Base-by-base conservation (phyloP, 2,888 invertebrate genomes). In the Sipunculus nudus region DNA sequence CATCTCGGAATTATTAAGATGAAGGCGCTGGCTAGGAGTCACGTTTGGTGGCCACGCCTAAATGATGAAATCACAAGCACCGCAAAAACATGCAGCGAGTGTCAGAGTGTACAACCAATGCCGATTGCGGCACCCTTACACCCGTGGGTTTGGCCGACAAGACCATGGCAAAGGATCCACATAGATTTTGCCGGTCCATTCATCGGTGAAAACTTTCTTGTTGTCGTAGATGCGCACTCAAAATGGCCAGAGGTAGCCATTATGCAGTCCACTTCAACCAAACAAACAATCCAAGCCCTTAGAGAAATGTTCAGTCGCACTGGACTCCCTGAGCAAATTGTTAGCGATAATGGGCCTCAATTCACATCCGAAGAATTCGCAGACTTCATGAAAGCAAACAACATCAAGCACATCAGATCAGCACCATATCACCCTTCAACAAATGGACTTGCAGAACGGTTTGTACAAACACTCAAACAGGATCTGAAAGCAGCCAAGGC, bases 341-440 rank as follows among this genome's bases (percentile, higher is more conserved):
- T 57, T 13, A 28, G 28, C 10, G 57, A 57, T 28, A 57, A 57
- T 49, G 57, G 57, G 23, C 57, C 49, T 10, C 41, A 38, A 39
- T 50, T 57, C 38, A 57, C 21, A 16, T 23, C 49, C 3, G 49
- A 39, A 8, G 39, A 39, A 19, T 57, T 57, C 26, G 6, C 21
- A 13, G 10, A 29, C 2, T 57, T 48, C 49, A 5, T 57, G 40
- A 26, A 47, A 29, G 38, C 6, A 13, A 38, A 57, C 40, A 49
- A 49, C 26, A 32, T 57, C 19, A n/a, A 38, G 26, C 41, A 57
- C 16, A 32, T 16, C 8, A n/a, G 28, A 35, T 35, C 35, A 21
- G 48, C 56, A 38, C 52, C 52, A 39, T 52, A 52, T 25, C 40
- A 38, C 19, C 52, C 52, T 13, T 13, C n/a, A 16, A 39, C 52